Evolutionary conservation across 30 jellyfish, hydroid and myxozoan species (phyloP).

Genomic region (Sanderia malayensis): DNA sequence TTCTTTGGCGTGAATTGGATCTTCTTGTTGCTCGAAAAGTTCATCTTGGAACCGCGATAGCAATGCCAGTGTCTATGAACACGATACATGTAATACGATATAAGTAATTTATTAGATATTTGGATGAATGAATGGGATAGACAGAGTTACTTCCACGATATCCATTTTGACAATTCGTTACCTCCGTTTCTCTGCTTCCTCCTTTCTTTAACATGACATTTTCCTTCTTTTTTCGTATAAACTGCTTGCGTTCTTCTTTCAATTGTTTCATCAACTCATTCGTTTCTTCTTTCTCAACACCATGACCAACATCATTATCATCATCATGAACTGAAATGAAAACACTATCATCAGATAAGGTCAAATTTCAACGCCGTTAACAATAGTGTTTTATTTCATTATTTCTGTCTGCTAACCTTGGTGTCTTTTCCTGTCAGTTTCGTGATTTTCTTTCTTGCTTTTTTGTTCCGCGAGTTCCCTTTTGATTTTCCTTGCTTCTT

Average conservation of each 20-base stretch:
- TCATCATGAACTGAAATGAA: background rate
- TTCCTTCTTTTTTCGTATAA: constrained; percentile 62
- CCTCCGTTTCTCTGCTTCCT: constrained; percentile 71
- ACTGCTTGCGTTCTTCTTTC: constrained; percentile 55
- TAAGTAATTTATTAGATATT: background rate
- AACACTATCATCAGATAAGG: background rate
- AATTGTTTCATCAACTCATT: constrained; percentile 76
- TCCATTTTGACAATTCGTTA: background rate
- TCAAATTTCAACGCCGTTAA: background rate
- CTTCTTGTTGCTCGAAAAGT: constrained; percentile 11
- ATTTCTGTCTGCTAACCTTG: background rate
- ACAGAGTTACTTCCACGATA: background rate
- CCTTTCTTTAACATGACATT: constrained; percentile 56
- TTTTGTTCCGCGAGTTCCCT: constrained; percentile 54
- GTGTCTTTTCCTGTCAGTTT: background rate
- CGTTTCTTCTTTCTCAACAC: constrained; percentile 18
- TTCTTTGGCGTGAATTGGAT: constrained; percentile 9
- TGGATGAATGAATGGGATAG: background rate
- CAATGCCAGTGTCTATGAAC: constrained; percentile 69
- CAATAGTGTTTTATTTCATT: background rate
- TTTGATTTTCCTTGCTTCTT: constrained; percentile 74
- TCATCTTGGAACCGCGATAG: constrained; percentile 70
- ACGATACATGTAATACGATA: background rate
- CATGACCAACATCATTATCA: background rate
- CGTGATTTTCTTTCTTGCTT: constrained; percentile 4